Percentiles rank a stretch among this genome's conserved stretches.
phyloP scores from a whole-genome alignment of 2,888 invertebrate species.

The Hypomecis atomaria region DNA sequence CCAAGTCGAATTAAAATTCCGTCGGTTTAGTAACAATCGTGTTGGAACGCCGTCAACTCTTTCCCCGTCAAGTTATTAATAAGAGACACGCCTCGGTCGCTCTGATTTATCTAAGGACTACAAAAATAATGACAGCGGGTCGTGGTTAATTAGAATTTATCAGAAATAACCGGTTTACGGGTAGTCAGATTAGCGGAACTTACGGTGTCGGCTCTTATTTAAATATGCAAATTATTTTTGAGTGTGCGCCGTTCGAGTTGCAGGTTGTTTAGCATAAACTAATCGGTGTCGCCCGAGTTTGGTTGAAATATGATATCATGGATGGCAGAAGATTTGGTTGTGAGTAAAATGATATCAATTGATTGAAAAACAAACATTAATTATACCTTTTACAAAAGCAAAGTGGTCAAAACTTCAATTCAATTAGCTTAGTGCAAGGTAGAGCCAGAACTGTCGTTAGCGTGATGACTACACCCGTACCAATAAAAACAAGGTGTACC shows the following conservation, averaged over 20 bases:
- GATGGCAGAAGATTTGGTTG: no score
- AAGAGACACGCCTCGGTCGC: conserved; percentile 66
- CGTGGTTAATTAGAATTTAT: conserved; percentile 67
- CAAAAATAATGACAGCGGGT: conserved; percentile 61
- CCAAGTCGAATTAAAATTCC: conserved; percentile 81
- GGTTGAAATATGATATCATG: not conserved
- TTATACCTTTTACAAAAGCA: no score
- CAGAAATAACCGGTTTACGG: conserved; percentile 67
- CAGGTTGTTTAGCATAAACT: conserved; percentile 70
- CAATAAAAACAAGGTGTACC: no score
- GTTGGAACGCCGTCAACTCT: conserved; percentile 77
- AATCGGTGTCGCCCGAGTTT: conserved; percentile 54
- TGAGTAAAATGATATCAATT: no score
- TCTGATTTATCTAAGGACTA: conserved; percentile 62
- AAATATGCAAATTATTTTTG: conserved; percentile 76
- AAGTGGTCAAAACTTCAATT: no score
- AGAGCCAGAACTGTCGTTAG: no score
- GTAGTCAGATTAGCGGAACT: conserved; percentile 56
- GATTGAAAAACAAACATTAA: no score
- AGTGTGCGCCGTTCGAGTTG: conserved; percentile 64
- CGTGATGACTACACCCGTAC: no score
- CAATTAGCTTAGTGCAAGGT: no score
- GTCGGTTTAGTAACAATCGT: conserved; percentile 79
- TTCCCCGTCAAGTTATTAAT: conserved; percentile 72
- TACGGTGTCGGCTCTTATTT: conserved; percentile 63